These are phyloP conservation scores for Leptocoma aspasia DNA, from an alignment of 2,113 vertebrate species.

Conservation along the genomic window DNA sequence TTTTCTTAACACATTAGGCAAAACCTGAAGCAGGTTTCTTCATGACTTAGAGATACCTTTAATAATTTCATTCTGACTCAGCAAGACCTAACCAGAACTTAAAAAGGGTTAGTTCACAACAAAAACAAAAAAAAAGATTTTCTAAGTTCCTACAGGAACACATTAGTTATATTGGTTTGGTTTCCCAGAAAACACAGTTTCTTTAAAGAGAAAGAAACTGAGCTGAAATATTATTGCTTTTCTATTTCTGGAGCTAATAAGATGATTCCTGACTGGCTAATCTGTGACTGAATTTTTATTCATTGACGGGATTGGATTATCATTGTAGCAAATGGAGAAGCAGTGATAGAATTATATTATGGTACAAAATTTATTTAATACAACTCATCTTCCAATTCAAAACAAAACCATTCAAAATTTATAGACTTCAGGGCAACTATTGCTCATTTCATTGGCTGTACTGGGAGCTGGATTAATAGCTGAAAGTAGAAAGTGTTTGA, in stretches of 20 bases:
- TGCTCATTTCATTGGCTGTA: neutral
- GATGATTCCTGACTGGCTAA: neutral
- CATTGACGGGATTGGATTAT: neutral
- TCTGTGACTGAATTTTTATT: slow-evolving; percentile 18
- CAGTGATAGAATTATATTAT: neutral
- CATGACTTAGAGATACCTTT: neutral
- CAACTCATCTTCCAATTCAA: neutral
- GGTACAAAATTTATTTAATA: neutral
- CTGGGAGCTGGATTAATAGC: neutral
- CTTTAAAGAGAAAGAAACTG: neutral
- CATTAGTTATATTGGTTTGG: fast-evolving
- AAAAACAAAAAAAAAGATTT: neutral
- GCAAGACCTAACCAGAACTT: neutral
- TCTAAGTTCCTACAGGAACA: neutral
- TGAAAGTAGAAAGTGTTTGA: neutral
- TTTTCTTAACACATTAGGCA: neutral
- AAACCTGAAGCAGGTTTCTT: neutral
- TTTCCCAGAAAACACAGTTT: neutral
- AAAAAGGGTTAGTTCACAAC: neutral
- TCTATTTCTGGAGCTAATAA: neutral
- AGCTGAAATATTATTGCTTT: neutral
- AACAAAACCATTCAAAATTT: neutral
- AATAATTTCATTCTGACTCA: neutral
- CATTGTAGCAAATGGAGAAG: neutral
- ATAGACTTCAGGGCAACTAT: neutral